Base-by-base conservation (phyloP, 2,797 vertebrate genomes). In the Columba guinea region DNA sequence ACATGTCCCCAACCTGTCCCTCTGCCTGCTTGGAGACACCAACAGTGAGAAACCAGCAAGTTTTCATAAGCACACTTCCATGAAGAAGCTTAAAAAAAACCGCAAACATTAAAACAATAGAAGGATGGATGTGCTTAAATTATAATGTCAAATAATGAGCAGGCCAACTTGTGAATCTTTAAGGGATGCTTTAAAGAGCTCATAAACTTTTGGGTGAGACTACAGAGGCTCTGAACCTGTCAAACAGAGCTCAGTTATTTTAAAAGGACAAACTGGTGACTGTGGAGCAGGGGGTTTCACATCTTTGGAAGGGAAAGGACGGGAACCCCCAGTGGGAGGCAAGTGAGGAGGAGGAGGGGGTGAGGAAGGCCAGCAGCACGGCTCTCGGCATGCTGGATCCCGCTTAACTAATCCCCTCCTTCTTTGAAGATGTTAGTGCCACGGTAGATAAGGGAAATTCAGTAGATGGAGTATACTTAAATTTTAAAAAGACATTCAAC, bases 121-220 rank as follows among this genome's bases (percentile, higher is more conserved):
- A 34, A 74, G 79, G 85, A 49, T 2, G 4, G 49, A 53, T 59
- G 51, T 44, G 34, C 44, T 76, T 49, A 44, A 95, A 96, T 78
- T 44, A 26, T 5, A 48, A 17, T 10, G 32, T 55, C 80, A 75
- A 78, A 75, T 10, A 62, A 65, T 0, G 27, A 88, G 55, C 62
- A 5, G 14, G 62, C 90, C 56, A 59, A 62, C 85, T 59, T 65
- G 87, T 90, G 90, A 92, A 59, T 59, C 51, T 78, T 91, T 90
- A 69, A 84, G 9, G 70, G 92, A 18, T 1, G 0, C 63, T 87
- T 95, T 86, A 84, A 95, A 94, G 86, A 56, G 83, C 80, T 90
- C 93, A 11, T 84, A 88, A 94, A 91, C 15, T 90, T 94, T 27
- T 24, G 90, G 55, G 69, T 17, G 85, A 84, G 77, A 67, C 55